Evolutionary conservation across 2,113 vertebrate genomes (phyloP).

Genomic region (Nesogale talazaci): DNA sequence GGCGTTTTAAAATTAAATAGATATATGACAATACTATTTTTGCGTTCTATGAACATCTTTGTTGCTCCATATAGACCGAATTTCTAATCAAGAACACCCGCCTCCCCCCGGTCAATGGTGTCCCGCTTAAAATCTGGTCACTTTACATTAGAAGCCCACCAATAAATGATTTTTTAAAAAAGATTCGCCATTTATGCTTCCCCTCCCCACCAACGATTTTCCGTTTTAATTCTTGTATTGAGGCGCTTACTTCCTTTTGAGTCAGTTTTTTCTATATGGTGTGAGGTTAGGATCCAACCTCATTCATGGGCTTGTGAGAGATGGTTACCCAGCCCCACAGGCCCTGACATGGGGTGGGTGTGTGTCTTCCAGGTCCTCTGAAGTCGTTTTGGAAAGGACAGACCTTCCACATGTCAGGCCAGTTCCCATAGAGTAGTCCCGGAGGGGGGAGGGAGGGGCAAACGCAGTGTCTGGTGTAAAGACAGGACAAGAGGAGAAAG

Average conservation of each 20-base stretch:
- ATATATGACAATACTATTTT: too few species aligned
- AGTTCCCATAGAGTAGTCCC: neutral
- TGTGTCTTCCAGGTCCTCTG: neutral
- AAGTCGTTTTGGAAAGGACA: neutral
- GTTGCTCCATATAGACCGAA: too few species aligned
- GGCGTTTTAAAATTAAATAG: too few species aligned
- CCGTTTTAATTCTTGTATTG: neutral
- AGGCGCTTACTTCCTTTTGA: neutral
- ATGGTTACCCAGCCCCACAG: neutral
- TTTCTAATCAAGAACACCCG: too few species aligned
- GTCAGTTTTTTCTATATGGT: neutral
- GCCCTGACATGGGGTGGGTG: neutral
- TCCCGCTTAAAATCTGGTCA: too few species aligned
- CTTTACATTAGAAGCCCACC: too few species aligned
- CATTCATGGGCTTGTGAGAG: neutral
- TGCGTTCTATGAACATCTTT: too few species aligned
- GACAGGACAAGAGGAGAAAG: neutral
- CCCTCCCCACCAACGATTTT: neutral
- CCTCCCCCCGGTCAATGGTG: too few species aligned
- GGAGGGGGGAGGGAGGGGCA: neutral
- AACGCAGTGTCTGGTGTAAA: neutral
- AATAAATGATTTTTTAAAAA: too few species aligned
- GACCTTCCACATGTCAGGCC: neutral
- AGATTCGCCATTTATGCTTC: too few species aligned
- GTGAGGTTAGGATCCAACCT: neutral